Evolutionary conservation across 2,113 vertebrate species (phyloP).

Genomic region (Dasypus novemcinctus): DNA sequence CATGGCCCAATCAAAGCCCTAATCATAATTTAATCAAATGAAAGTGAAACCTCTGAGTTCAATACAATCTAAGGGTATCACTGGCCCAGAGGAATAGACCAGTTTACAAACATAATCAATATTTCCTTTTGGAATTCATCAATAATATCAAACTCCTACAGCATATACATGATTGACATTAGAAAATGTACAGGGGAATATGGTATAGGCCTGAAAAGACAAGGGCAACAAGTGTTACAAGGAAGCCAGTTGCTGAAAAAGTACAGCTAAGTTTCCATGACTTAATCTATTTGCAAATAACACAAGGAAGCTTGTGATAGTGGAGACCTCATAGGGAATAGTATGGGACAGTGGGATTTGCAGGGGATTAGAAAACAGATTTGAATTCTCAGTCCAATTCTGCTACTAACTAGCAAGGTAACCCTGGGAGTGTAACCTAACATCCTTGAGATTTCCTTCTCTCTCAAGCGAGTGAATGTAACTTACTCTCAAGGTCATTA

Average conservation of each 20-base stretch:
- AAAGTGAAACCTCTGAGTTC: too few relatives aligned
- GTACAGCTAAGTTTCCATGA: not conserved
- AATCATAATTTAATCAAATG: too few relatives aligned
- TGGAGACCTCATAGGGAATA: not conserved
- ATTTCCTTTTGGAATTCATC: too few relatives aligned
- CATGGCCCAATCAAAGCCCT: too few relatives aligned
- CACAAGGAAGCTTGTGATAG: not conserved
- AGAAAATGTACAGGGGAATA: not conserved
- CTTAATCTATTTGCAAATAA: not conserved
- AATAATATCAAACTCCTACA: too few relatives aligned
- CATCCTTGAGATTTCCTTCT: not conserved
- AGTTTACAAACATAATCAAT: too few relatives aligned
- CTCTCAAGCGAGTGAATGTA: not conserved
- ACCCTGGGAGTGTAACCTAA: not conserved
- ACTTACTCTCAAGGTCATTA: not conserved
- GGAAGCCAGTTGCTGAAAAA: not conserved
- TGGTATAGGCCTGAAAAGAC: not conserved
- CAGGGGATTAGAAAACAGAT: not conserved
- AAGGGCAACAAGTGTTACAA: not conserved
- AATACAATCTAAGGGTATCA: too few relatives aligned
- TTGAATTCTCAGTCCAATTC: not conserved
- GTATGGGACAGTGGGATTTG: not conserved
- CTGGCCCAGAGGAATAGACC: too few relatives aligned
- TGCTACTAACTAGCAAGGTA: not conserved
- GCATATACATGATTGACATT: too few relatives aligned